A percentile compares a stretch with the other conserved stretches of the same genome.
Evolutionary conservation across 2,797 vertebrate genomes (phyloP).

Genomic region (Yasuhikotakia modesta): DNA sequence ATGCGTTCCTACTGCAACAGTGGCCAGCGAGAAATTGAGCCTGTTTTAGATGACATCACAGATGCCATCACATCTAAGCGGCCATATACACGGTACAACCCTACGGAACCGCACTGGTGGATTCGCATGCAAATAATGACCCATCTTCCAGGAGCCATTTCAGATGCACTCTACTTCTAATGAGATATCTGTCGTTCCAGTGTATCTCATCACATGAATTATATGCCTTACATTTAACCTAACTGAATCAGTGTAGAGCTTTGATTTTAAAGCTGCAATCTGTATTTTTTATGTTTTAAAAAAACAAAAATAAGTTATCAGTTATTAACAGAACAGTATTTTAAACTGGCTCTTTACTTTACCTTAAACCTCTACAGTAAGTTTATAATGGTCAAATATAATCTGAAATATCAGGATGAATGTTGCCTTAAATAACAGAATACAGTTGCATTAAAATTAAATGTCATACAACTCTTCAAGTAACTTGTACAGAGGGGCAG

Average conservation of each 20-base stretch:
- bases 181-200: background rate
- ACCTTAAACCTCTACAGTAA: too few relatives aligned
- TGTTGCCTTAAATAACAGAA: too few relatives aligned
- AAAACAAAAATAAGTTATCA: too few relatives aligned
- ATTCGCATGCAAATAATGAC: constrained; percentile 81
- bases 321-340: too few relatives aligned
- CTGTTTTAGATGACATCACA: constrained; percentile 78
- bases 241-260: background rate
- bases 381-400: too few relatives aligned
- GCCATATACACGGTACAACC: constrained; percentile 81
- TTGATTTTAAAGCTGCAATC: background rate
- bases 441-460: too few relatives aligned
- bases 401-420: too few relatives aligned
- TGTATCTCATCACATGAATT: background rate
- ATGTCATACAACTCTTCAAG: too few relatives aligned
- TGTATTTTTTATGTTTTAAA: background rate
- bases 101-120: constrained; percentile 84
- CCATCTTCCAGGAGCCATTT: constrained; percentile 81
- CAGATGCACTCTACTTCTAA: constrained; percentile 82
- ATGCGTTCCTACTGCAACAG: constrained; percentile 81
- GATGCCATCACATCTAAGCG: constrained; percentile 77
- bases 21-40: constrained; percentile 73
- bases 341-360: too few relatives aligned
- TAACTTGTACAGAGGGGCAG: too few relatives aligned
- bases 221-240: background rate